A percentile compares a stretch with the other conserved stretches of the same genome.
phyloP scores from a whole-genome alignment of 2,888 invertebrate species.

The Leucoptera coffeella region DNA sequence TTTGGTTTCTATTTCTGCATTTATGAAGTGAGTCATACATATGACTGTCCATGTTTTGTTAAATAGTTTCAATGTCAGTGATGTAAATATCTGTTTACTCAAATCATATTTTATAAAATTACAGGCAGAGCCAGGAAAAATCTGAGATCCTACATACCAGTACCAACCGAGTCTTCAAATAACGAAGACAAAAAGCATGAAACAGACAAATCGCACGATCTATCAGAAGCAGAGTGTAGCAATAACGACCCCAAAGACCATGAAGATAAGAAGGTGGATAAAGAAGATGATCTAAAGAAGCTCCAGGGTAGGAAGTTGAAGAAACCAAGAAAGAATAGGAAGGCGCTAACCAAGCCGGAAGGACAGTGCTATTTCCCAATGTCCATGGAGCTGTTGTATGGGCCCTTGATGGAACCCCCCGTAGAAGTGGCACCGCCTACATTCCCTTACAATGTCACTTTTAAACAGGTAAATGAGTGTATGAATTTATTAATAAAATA shows the following conservation, averaged over 20 bases:
- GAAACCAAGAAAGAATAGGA: conserved; percentile 34
- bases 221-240: conserved; percentile 16
- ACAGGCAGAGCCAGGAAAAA: conserved; percentile 39
- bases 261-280: conserved; percentile 10
- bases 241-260: conserved; percentile 15
- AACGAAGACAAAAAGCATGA: conserved; percentile 24
- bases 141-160: conserved; percentile 33
- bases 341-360: conserved; percentile 27
- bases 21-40: too few species aligned
- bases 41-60: too few species aligned
- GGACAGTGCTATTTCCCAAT: conserved; percentile 66
- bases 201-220: conserved; percentile 12
- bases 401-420: conserved; percentile 62
- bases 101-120: conserved; percentile 10
- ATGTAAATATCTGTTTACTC: background rate
- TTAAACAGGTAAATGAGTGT: conserved; percentile 74
- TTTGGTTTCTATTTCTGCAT: too few species aligned
- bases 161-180: conserved; percentile 25
- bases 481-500: too few species aligned
- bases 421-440: conserved; percentile 35
- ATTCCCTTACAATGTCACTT: conserved; percentile 88
- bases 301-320: conserved; percentile 17
- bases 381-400: conserved; percentile 83
- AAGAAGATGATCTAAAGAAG: conserved; percentile 26
- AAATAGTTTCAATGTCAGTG: background rate